Evolutionary conservation across 2,113 vertebrate species (phyloP), one percentile per base, ranked within the genome.

Genomic region (Strix aluco): DNA sequence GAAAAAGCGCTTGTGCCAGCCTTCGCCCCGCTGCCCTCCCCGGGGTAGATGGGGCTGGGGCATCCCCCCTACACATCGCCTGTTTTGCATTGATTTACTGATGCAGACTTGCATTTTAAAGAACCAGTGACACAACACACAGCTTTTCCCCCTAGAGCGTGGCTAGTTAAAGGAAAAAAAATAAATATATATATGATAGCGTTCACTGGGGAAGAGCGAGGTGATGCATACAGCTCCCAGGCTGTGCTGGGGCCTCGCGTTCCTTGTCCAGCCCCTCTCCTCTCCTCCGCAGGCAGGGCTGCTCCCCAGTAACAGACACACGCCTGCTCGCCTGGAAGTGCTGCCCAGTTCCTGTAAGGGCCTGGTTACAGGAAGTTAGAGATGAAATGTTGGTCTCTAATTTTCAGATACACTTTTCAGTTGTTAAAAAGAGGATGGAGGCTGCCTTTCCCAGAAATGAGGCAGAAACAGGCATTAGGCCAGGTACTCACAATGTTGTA

Each of bases 181-280:
- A 44, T n/a, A n/a, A 44, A 44, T 15, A 44, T 36, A 11, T 0
- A 6, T 20, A 5, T 29, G 0, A 4, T 9, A n/a, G 2, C 9
- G 2, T 4, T 6, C 6, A 14, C 3, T 2, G 6, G 15, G 6
- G 23, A n/a, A 36, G 44, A 9, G 6, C 1, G 3, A 4, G 0
- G 2, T 1, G 36, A 13, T 0, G 16, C 0, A 20, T 3, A 6
- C 2, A 9, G 38, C 29, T 32, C 13, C 71, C 22, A 10, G 42
- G 13, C 6, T 3, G 15, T 2, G 8, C 11, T 0, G 7, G 14
- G 58, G 5, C 20, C 25, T 8, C 0, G 5, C 1, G 27, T 1
- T 63, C n/a, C 3, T 21, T 0, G 2, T 3, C 2, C 21, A 25
- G 61, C 19, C 40, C 20, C 1, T 2, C 29, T 46, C 17, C 44